phyloP scores from a whole-genome alignment of 1,140 invertebrate species.

The Prorops nasuta region DNA sequence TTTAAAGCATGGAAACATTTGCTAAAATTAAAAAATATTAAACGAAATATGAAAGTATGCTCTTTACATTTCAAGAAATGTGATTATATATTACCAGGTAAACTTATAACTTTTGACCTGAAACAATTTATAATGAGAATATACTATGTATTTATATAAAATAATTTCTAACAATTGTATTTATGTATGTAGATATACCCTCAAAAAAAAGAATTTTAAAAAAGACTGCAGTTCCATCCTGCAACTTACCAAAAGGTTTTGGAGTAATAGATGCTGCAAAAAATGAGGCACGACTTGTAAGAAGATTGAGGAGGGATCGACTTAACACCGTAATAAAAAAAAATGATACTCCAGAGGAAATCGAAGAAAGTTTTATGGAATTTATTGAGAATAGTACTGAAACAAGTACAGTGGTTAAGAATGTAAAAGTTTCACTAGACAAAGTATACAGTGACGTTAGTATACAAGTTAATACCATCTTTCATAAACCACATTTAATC shows the following conservation, averaged over 20 bases:
- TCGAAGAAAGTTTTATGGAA: background rate
- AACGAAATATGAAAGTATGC: too few relatives aligned
- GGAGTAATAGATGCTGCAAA: background rate
- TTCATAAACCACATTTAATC: background rate
- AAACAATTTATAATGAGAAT: background rate
- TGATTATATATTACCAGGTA: background rate
- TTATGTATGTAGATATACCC: too few relatives aligned
- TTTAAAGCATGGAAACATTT: too few relatives aligned
- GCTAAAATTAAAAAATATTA: too few relatives aligned
- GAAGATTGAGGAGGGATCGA: background rate
- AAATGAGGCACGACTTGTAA: background rate
- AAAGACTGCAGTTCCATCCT: background rate
- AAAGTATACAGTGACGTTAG: background rate
- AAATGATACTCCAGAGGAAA: background rate
- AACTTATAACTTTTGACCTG: background rate
- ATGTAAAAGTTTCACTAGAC: background rate
- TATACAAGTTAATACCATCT: background rate
- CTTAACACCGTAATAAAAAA: background rate
- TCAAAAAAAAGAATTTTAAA: background rate
- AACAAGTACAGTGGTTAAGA: background rate
- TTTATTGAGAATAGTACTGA: background rate
- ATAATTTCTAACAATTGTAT: too few relatives aligned
- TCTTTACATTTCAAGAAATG: background rate
- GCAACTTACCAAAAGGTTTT: background rate
- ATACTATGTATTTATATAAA: background rate